Percentiles rank a stretch among this genome's conserved stretches.
These are phyloP conservation scores for Batillaria attramentaria DNA, from an alignment of 1,140 invertebrate species.

Conservation along the genomic window DNA sequence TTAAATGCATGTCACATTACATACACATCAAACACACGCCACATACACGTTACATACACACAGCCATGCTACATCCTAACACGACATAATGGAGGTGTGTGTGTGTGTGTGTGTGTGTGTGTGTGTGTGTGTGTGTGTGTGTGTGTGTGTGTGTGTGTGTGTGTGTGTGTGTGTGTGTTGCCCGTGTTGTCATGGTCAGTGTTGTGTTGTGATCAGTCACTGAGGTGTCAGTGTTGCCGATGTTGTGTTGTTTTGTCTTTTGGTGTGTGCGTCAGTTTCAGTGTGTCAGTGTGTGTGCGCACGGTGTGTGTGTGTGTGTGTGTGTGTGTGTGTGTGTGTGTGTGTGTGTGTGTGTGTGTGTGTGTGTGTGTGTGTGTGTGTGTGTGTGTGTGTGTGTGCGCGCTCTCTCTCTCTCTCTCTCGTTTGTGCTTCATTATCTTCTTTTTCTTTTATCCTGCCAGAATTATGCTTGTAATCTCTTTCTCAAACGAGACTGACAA, in stretches of 20 bases:
- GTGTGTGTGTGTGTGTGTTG: slow-evolving; percentile 21
- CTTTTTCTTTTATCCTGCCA: background rate
- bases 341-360: background rate
- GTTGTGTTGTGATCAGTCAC: too few species aligned
- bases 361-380: background rate
- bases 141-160: background rate
- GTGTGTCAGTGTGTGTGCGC: slow-evolving; percentile 3
- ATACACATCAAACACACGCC: too few species aligned
- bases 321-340: slow-evolving; percentile 17
- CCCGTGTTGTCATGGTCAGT: slow-evolving; percentile 1
- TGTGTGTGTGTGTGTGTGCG: background rate
- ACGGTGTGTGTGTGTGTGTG: slow-evolving; percentile 14
- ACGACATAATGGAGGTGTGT: too few species aligned
- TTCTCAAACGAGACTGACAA: too few species aligned
- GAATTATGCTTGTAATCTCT: too few species aligned
- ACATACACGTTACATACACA: too few species aligned
- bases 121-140: slow-evolving; percentile 1
- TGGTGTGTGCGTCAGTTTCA: background rate
- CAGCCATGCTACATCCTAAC: too few species aligned
- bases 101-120: background rate
- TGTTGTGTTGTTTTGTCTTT: slow-evolving; percentile 3
- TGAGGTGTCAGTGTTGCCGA: slow-evolving; percentile 10
- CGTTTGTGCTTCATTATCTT: background rate
- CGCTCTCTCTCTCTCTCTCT: background rate
- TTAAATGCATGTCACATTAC: too few species aligned